A percentile compares a stretch with the other conserved stretches of the same genome.
These are phyloP conservation scores for Biston stratarius DNA, from an alignment of 2,888 invertebrate genomes.

Conservation along the genomic window DNA sequence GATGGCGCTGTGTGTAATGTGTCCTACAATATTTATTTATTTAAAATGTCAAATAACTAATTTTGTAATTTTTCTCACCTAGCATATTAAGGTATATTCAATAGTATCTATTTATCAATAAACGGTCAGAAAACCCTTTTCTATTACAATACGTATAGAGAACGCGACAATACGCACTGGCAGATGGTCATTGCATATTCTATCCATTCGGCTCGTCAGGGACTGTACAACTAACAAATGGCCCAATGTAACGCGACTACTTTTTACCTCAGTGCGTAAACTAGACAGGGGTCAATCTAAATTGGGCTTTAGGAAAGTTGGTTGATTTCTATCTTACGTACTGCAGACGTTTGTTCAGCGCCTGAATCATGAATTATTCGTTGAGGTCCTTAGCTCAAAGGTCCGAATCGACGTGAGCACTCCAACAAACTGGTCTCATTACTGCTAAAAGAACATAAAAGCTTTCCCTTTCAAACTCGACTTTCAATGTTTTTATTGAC, in stretches of 20 bases:
- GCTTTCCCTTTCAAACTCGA: neutral
- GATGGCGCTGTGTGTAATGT: too few relatives aligned
- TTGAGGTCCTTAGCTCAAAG: slow-evolving; percentile 25
- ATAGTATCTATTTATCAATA: neutral
- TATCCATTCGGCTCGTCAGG: slow-evolving; percentile 8
- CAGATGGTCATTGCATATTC: slow-evolving; percentile 24
- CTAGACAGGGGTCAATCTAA: too few relatives aligned
- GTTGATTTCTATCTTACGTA: too few relatives aligned
- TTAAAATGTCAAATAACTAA: too few relatives aligned
- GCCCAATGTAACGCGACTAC: too few relatives aligned
- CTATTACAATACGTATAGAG: neutral
- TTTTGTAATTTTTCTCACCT: too few relatives aligned
- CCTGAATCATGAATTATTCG: slow-evolving; percentile 38
- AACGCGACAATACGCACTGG: neutral
- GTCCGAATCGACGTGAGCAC: slow-evolving; percentile 35
- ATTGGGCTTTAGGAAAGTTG: too few relatives aligned
- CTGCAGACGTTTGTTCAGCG: too few relatives aligned
- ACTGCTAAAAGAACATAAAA: slow-evolving; percentile 14
- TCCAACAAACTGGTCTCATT: slow-evolving; percentile 27
- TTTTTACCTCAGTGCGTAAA: too few relatives aligned
- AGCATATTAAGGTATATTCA: too few relatives aligned
- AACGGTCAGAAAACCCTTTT: slow-evolving; percentile 2
- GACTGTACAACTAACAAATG: neutral
- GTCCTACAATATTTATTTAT: too few relatives aligned
- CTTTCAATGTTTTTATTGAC: neutral